Evolutionary conservation across 2,113 vertebrate species (phyloP).

Genomic region (Tachysurus fulvidraco): DNA sequence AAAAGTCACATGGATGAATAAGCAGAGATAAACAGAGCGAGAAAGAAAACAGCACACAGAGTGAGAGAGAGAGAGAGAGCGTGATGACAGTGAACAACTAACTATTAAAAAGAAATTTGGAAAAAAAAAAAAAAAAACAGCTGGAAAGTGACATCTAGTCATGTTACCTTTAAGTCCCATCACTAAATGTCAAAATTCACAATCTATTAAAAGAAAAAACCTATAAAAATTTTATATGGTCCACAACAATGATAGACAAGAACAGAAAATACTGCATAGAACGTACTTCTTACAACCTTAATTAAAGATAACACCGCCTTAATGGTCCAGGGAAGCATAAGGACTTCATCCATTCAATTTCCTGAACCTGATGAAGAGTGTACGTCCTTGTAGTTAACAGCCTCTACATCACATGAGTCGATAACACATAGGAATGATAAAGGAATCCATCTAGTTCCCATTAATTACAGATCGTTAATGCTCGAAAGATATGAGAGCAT

Average conservation of each 20-base stretch:
- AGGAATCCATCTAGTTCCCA: constrained; percentile 44
- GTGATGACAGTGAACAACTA: background rate
- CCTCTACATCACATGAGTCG: constrained; percentile 39
- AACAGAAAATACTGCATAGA: constrained; percentile 6
- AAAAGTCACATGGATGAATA: constrained; percentile 34
- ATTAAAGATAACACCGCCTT: constrained; percentile 18
- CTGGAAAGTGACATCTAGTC: background rate
- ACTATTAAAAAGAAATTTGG: background rate
- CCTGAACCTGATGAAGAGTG: constrained; percentile 35
- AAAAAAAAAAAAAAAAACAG: background rate
- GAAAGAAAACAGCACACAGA: background rate
- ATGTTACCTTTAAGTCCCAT: background rate
- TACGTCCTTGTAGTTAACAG: constrained; percentile 29
- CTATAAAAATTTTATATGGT: background rate
- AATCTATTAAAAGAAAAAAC: background rate
- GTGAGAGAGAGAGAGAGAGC: background rate
- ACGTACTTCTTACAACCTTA: background rate
- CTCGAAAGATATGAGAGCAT: constrained; percentile 45
- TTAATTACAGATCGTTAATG: constrained; percentile 52
- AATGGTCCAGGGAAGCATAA: background rate
- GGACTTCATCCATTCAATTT: constrained; percentile 16
- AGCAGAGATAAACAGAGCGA: background rate
- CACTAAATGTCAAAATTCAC: background rate
- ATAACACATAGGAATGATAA: constrained; percentile 51
- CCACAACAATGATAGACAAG: background rate